Evolutionary conservation across 1,140 invertebrate genomes (phyloP).

Genomic region (Wiebesia pumilae): DNA sequence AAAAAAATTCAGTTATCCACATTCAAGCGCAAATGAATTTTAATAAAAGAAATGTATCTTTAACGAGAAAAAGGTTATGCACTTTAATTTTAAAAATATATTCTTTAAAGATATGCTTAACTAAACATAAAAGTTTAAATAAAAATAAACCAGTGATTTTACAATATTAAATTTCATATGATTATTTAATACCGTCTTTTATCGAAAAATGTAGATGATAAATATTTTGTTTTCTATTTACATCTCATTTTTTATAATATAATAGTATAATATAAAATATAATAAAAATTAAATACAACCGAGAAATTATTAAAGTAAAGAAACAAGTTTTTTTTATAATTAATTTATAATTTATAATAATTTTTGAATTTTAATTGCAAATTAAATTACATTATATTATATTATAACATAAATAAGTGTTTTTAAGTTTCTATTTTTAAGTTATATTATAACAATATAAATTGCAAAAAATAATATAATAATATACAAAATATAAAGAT

Average conservation of each 20-base stretch:
- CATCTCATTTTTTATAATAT: not conserved
- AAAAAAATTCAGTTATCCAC: not conserved
- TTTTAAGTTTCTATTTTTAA: too few species aligned
- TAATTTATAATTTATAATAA: too few species aligned
- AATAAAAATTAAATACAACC: too few species aligned
- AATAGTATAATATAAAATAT: too few species aligned
- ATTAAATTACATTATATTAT: too few species aligned
- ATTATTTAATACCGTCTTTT: not conserved
- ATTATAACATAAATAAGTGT: too few species aligned
- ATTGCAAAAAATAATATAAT: too few species aligned
- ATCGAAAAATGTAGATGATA: not conserved
- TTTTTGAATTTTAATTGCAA: too few species aligned
- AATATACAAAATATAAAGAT: too few species aligned
- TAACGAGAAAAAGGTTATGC: not conserved
- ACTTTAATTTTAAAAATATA: not conserved
- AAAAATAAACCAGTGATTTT: conserved; percentile 16
- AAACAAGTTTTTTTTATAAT: too few species aligned
- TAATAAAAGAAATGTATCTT: not conserved
- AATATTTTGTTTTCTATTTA: not conserved
- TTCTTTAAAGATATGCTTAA: conserved; percentile 15
- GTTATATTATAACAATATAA: too few species aligned
- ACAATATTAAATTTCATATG: not conserved
- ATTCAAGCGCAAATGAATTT: not conserved
- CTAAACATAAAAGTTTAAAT: not conserved
- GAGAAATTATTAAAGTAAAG: too few species aligned